A percentile compares a stretch with the other conserved stretches of the same genome.
Evolutionary conservation across 1,140 invertebrate genomes (phyloP).

Genomic region (Rhopalosiphum maidis): DNA sequence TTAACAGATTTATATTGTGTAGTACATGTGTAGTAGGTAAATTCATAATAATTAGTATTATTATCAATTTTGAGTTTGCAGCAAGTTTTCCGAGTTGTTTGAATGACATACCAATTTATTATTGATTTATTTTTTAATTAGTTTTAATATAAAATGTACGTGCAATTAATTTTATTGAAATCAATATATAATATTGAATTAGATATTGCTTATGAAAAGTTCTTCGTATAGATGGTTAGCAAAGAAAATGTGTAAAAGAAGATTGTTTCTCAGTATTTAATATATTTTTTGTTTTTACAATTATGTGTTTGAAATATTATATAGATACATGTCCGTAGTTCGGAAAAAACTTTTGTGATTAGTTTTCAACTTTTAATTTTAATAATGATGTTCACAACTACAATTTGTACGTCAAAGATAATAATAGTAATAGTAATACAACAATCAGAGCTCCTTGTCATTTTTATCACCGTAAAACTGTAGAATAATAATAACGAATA

Average conservation of each 20-base stretch:
- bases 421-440: neutral
- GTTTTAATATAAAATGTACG: neutral
- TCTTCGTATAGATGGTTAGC: neutral
- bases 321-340: neutral
- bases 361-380: slow-evolving; percentile 1
- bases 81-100: neutral
- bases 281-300: neutral
- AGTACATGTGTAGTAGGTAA: neutral
- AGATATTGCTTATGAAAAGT: neutral
- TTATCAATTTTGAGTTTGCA: neutral
- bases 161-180: neutral
- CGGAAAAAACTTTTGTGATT: neutral
- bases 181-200: neutral
- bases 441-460: neutral
- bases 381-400: neutral
- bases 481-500: neutral
- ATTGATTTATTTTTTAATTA: neutral
- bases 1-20: neutral
- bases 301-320: neutral
- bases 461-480: neutral
- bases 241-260: neutral
- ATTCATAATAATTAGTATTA: neutral
- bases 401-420: neutral
- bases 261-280: neutral
- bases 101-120: neutral